Conservation (phyloP, 92 coral and sea anemone genomes). For the Umimayanthus kanabou region DNA sequence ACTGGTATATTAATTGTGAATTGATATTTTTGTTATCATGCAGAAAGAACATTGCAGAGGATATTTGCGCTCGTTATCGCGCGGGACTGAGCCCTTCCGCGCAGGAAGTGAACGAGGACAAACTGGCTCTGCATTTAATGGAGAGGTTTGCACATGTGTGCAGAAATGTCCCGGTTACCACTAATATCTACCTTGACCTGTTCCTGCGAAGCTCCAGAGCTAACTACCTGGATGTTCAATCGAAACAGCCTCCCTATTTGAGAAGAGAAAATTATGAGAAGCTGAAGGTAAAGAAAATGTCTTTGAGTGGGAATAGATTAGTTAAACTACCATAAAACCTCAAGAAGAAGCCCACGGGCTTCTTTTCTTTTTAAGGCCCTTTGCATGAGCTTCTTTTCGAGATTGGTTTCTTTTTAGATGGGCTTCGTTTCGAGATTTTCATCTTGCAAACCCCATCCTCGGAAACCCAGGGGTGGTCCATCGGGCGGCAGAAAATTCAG, state of each 20-base stretch:
- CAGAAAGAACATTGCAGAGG: slow-evolving; percentile 12
- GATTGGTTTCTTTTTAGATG: too few species aligned
- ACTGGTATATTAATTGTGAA: too few species aligned
- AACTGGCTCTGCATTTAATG: slow-evolving; percentile 4
- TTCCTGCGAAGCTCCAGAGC: slow-evolving; percentile 42
- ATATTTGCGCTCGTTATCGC: slow-evolving; percentile 1
- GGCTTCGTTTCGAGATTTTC: too few species aligned
- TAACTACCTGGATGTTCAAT: slow-evolving; percentile 11
- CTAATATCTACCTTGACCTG: slow-evolving; percentile 35
- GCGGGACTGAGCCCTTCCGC: neutral
- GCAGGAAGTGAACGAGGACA: neutral
- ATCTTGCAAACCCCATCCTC: too few species aligned
- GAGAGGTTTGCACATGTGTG: slow-evolving; percentile 37
- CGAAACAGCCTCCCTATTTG: slow-evolving; percentile 34
- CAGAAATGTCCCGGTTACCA: slow-evolving; percentile 11
- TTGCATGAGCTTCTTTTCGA: too few species aligned
- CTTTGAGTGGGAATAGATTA: too few species aligned
- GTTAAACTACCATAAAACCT: too few species aligned
- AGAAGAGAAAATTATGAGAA: neutral
- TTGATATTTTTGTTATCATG: too few species aligned
- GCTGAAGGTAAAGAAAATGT: slow-evolving; percentile 29
- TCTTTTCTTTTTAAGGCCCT: too few species aligned
- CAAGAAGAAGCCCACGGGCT: too few species aligned
- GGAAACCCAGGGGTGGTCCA: too few species aligned
- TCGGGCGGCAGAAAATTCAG: too few species aligned